Base-by-base conservation (phyloP, 2,113 vertebrate species). In the Oryzias woworae region DNA sequence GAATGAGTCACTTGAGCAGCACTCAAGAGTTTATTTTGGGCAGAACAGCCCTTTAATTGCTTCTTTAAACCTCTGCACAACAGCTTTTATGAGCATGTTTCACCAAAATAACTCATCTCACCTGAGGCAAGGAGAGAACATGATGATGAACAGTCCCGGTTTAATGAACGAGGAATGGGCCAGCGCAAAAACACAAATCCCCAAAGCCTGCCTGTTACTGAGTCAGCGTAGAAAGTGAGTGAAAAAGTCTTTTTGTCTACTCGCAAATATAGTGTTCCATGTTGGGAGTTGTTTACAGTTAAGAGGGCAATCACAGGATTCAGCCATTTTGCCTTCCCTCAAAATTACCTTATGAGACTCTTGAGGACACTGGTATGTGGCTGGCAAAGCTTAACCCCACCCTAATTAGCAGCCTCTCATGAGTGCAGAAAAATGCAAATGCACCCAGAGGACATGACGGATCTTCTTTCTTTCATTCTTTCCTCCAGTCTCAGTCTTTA, bases 71-170 rank as follows among this genome's bases (percentile, higher is more conserved):
- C 60, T 63, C 56, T 73, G 65, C 55, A 78, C 75, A 75, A 82
- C 79, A 73, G 71, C 76, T 70, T 87, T 90, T 73, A 88, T 83
- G 48, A 87, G 72, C 64, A 73, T 59, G 57, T 82, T 83, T 83
- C 78, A 75, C 85, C 80, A 85, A 86, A 88, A 77, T 68, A 69
- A 52, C 46, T 51, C 52, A 58, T 57, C 61, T 83, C 65, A 71
- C 61, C 51, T 63, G 71, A 76, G 44, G 52, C 45, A 47, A 63
- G 55, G 65, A 69, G 47, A 62, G 61, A 71, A 53, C 45, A 58
- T 53, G 64, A 75, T 53, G 64, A 75, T 57, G 48, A 70, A 59
- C 71, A 53, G 23, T 20, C 14, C 13, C 71, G 69, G 47, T 85
- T 89, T 88, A 86, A 88, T 78, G 74, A 87, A 78, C 14, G 52